A percentile compares a stretch with the other conserved stretches of the same genome.
Evolutionary conservation across 2,888 invertebrate species (phyloP).

Genomic region (Junonia oenone): DNA sequence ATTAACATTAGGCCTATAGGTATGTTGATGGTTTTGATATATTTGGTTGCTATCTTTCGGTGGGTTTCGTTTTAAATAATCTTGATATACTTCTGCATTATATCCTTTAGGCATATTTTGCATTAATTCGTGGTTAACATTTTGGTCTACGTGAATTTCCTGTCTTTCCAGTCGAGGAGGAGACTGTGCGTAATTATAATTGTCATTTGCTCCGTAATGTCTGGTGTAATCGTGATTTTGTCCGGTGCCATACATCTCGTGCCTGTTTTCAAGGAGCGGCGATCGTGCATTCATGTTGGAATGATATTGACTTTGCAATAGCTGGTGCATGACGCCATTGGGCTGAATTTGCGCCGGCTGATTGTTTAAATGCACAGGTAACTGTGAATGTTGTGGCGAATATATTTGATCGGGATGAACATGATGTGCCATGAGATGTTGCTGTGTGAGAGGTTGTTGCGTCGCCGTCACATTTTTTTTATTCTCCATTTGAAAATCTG

Average conservation of each 20-base stretch:
- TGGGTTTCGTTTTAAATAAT: constrained; percentile 77
- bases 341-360: constrained; percentile 67
- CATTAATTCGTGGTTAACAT: constrained; percentile 66
- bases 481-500: constrained; percentile 82
- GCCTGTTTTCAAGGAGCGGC: constrained; percentile 76
- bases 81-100: constrained; percentile 79
- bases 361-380: constrained; percentile 57
- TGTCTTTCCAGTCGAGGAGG: constrained; percentile 66
- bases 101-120: constrained; percentile 75
- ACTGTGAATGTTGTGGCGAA: constrained; percentile 68
- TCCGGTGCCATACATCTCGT: constrained; percentile 77
- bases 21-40: constrained; percentile 78
- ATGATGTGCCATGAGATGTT: constrained; percentile 70
- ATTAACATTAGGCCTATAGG: constrained; percentile 67
- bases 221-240: constrained; percentile 75
- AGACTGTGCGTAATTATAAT: constrained; percentile 74
- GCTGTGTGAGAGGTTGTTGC: constrained; percentile 77
- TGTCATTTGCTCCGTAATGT: constrained; percentile 78
- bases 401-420: constrained; percentile 72
- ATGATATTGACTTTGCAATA: constrained; percentile 69
- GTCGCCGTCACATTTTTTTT: constrained; percentile 77
- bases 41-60: constrained; percentile 78
- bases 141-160: constrained; percentile 64
- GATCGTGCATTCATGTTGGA: constrained; percentile 71
- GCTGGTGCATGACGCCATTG: constrained; percentile 79